A percentile compares a stretch with the other conserved stretches of the same genome.
Conservation (phyloP, 2,888 invertebrate genomes). For the Heliconius sara region DNA sequence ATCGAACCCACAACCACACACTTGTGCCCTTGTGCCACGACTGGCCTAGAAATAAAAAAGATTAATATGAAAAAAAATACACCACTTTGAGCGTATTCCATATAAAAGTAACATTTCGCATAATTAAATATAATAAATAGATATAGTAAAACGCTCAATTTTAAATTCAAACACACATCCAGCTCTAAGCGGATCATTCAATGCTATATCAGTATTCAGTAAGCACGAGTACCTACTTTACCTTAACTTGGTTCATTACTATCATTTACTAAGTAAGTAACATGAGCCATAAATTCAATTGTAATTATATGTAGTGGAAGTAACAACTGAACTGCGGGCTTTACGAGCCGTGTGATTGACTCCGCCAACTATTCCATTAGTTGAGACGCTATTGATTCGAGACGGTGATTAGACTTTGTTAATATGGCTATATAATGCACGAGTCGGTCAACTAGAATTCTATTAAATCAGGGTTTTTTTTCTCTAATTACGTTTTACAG, state of each 20-base stretch:
- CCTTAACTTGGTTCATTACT: slow-evolving; percentile 20
- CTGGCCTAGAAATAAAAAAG: too few relatives aligned
- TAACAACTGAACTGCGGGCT: slow-evolving; percentile 68
- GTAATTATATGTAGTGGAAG: slow-evolving; percentile 84
- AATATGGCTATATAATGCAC: slow-evolving; percentile 38
- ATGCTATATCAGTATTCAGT: neutral
- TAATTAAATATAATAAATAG: too few relatives aligned
- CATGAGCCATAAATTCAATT: slow-evolving; percentile 72
- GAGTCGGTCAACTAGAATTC: slow-evolving; percentile 19
- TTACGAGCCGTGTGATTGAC: slow-evolving; percentile 68
- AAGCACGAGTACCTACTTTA: neutral
- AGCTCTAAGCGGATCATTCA: neutral
- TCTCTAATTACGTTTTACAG: neutral
- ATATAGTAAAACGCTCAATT: neutral
- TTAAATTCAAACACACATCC: neutral
- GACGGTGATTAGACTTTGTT: slow-evolving; percentile 53
- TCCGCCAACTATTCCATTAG: slow-evolving; percentile 53
- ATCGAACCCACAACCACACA: too few relatives aligned
- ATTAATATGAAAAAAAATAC: too few relatives aligned
- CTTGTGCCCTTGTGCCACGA: too few relatives aligned
- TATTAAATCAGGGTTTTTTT: slow-evolving; percentile 18
- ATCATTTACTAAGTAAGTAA: slow-evolving; percentile 47
- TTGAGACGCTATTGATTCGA: slow-evolving; percentile 53
- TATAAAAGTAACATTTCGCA: too few relatives aligned
- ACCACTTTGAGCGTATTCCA: too few relatives aligned